Evolutionary conservation across 2,888 invertebrate species (phyloP).

Genomic region (Agriopis aurantiaria): DNA sequence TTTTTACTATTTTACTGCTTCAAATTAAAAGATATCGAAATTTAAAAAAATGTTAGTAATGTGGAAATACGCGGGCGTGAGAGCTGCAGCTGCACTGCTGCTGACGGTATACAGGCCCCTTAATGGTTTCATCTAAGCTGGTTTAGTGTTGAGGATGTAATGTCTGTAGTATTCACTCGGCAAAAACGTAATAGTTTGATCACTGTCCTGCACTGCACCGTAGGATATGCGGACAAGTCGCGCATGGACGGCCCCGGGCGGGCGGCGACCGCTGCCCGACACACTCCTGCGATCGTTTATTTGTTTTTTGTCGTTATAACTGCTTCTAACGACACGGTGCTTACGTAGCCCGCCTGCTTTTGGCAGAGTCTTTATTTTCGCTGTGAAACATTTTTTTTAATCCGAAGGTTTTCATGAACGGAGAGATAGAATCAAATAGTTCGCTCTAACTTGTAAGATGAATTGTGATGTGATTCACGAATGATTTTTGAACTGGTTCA

Average conservation of each 20-base stretch:
- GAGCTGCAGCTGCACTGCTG: no score
- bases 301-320: conserved; percentile 28
- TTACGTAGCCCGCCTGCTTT: background rate
- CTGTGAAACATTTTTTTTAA: background rate
- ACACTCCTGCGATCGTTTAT: conserved; percentile 34
- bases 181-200: background rate
- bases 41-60: no score
- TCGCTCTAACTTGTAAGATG: background rate
- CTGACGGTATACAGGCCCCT: no score
- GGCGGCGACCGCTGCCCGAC: conserved; percentile 32
- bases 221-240: background rate
- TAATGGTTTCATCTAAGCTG: no score
- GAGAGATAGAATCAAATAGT: background rate
- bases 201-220: background rate
- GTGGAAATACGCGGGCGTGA: no score
- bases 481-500: background rate
- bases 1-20: no score
- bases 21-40: no score
- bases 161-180: no score
- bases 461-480: background rate
- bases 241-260: conserved; percentile 5
- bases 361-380: conserved; percentile 12
- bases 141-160: no score
- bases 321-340: conserved; percentile 8
- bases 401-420: background rate